Evolutionary conservation across 1,140 invertebrate genomes (phyloP), one percentile per base, ranked within the genome.

Genomic region (Drosophila miranda): DNA sequence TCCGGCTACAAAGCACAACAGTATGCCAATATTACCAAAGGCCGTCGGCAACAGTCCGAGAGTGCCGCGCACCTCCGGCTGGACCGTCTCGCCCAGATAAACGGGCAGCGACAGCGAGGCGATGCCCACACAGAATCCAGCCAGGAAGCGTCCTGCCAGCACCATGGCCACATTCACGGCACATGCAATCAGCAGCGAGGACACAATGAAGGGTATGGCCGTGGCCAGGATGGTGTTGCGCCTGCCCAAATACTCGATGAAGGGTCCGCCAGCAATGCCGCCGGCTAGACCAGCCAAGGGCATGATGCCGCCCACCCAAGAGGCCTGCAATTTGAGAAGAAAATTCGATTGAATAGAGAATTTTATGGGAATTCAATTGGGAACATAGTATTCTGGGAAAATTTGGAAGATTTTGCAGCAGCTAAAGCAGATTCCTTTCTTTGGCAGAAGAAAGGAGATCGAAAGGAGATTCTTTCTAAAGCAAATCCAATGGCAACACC

Each of bases 1-100:
- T 21, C 96, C 96, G 7, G 94, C 93, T 1, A 94, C 90, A 90
- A 94, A 97, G 76, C 95, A 95, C 1, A 97, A 13, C 5, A 98
- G 91, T 56, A 98, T 97, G 64, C 96, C 93, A 50, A 95, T 94
- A 77, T 98, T 98, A 90, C 98, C 98, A 62, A 98, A 94, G 1
- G 96, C 96, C n/a, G 97, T 98, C 0, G 96, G 96, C 60, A 98
- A 91, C 30, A 98, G 92, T 14, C 97, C 97, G 6, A 98, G 92
- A 3, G 95, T 95, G 8, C 97, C 97, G 55, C 98, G 92, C 1
- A 98, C 95, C 92, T 98, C 96, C 3, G 97, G 95, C 84, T 98
- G 96, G 21, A 98, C 93, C 2, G 96, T 96, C 92, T 98, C 98
- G 26, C 96, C 97, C n/a, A 98, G 93, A 87, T 98, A 98, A 2